Evolutionary conservation across 2,797 vertebrate species (phyloP), one percentile per base, ranked within the genome.

Genomic region (Acestrorhynchus altus): DNA sequence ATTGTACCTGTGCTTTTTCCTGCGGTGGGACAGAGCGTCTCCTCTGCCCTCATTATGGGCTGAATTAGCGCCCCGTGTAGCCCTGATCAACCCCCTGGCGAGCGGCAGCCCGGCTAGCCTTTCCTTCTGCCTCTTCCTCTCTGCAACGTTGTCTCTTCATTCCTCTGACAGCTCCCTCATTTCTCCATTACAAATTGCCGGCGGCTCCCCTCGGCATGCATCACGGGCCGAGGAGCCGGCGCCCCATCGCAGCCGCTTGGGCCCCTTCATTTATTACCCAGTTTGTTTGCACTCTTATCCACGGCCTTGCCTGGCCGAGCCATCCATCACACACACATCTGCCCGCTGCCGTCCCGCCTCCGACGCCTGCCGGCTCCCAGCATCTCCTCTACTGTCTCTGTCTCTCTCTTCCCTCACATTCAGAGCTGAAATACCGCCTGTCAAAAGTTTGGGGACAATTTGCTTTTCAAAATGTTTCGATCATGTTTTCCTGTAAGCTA

Each of bases 211-310:
- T 94, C 92, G 92, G 94, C 95, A 97, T 98, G 95, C 95, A 96
- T 97, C 96, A 97, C 91, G 84, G 90, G 86, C 91, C 85, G 74
- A 79, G 83, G 90, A 93, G 93, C 89, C 77, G 91, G 92, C 91
- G 93, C 94, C 93, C 94, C 94, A 95, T 95, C 94, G 95, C 93
- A 79, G 76, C 89, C 84, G 87, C 92, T 92, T 91, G 91, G 93
- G 92, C 93, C 88, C 92, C 92, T 93, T 94, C 96, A 96, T 96
- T 96, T 96, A 96, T 97, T 96, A 96, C 94, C 90, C 86, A 90
- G 94, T 96, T 96, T 96, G 95, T 96, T 97, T 96, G 95, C 94
- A 95, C 95, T 97, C 94, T 96, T 96, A 96, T 96, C 94, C 95
- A 87, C 87, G 94, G 96, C 96, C 97, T 98, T 97, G 95, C 94